These are phyloP conservation scores for Pseudomyrmex cubaensis DNA, from an alignment of 1,140 invertebrate genomes.

Conservation along the genomic window DNA sequence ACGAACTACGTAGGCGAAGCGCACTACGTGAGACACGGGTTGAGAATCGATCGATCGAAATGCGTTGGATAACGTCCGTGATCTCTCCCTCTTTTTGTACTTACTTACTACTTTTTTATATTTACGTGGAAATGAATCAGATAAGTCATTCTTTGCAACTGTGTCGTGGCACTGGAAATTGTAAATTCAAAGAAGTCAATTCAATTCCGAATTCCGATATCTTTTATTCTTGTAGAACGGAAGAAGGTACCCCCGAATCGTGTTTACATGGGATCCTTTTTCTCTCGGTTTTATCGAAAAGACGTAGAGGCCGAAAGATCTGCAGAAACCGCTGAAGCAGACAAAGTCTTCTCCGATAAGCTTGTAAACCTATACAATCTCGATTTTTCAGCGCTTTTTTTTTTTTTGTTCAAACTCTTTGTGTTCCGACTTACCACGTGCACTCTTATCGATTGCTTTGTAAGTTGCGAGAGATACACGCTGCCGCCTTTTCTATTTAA, in stretches of 20 bases:
- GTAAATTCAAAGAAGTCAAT: not conserved
- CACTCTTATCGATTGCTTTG: conserved; percentile 11
- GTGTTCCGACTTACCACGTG: conserved; percentile 3
- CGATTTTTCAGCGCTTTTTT: not conserved
- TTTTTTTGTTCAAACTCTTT: not conserved
- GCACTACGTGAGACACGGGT: not conserved
- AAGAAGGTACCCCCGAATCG: not conserved
- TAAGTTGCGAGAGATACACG: not conserved
- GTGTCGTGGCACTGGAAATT: no score
- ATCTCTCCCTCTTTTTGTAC: no score
- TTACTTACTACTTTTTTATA: not conserved
- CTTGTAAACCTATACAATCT: conserved; percentile 17
- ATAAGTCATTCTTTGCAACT: no score
- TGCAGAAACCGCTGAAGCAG: not conserved
- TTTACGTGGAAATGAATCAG: not conserved
- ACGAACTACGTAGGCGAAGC: not conserved
- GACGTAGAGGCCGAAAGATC: not conserved
- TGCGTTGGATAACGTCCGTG: not conserved
- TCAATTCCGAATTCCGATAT: not conserved
- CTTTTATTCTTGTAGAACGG: not conserved
- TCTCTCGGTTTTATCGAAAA: not conserved
- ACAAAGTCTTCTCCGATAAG: not conserved
- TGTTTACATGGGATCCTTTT: not conserved
- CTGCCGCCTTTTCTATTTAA: not conserved
- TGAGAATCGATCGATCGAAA: not conserved